Percentiles rank a stretch among this genome's conserved stretches.
These are phyloP conservation scores for Pangasius macronema DNA, from an alignment of 2,797 vertebrate genomes.

Conservation along the genomic window DNA sequence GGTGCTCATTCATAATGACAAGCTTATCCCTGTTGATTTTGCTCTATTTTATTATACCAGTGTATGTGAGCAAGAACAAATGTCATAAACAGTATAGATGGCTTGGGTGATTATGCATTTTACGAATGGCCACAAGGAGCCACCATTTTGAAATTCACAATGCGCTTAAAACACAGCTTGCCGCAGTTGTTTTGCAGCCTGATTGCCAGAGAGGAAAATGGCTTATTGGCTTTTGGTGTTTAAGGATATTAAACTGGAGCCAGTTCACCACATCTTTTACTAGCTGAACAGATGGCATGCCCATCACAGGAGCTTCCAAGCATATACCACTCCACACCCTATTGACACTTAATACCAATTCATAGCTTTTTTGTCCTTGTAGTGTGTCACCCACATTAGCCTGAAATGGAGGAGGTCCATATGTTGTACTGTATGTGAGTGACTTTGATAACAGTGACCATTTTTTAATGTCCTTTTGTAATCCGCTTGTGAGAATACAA, in stretches of 20 bases:
- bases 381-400: constrained; percentile 4
- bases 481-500: not conserved
- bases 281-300: constrained; percentile 51
- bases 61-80: constrained; percentile 32
- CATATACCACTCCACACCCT: constrained; percentile 40
- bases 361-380: constrained; percentile 45
- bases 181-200: constrained; percentile 27
- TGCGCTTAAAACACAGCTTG: constrained; percentile 22
- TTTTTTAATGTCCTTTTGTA: not conserved
- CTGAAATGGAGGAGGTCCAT: constrained; percentile 20
- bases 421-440: constrained; percentile 20
- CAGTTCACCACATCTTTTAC: constrained; percentile 38
- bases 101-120: constrained; percentile 22
- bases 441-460: not conserved
- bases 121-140: constrained; percentile 28
- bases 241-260: constrained; percentile 31
- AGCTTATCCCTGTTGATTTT: constrained; percentile 36
- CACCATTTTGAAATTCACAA: constrained; percentile 12
- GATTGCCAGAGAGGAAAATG: constrained; percentile 25
- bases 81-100: constrained; percentile 40
- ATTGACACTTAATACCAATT: constrained; percentile 44
- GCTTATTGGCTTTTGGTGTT: constrained; percentile 20
- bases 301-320: constrained; percentile 38
- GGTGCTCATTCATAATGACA: constrained; percentile 24
- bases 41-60: constrained; percentile 28